Evolutionary conservation across 2,888 invertebrate genomes (phyloP), one percentile per base, ranked within the genome.

Genomic region (Mesorhabditis spiculigera): DNA sequence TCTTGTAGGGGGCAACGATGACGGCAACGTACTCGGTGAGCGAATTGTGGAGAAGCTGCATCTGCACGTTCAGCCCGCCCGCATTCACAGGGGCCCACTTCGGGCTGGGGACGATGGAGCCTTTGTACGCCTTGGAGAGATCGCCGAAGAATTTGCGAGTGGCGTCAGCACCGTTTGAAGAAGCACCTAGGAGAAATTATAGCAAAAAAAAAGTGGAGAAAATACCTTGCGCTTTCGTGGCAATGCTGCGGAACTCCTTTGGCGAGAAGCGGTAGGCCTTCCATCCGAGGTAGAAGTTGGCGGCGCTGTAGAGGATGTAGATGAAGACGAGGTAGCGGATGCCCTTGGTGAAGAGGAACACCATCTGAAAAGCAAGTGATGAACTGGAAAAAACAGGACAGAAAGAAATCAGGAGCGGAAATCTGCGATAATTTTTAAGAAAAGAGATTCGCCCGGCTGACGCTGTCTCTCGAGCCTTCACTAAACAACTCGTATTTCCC

Each of bases 1-100:
- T 77, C 5, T 74, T 71, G 64, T 76, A 75, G 16, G 82, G 79
- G 4, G 82, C 73, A 63, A 76, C 71, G 66, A 85, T 73, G 16
- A 80, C 71, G 16, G 79, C 80, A 16, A 83, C 73, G 73, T 82
- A 85, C 68, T 83, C 82, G 66, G 82, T 82, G 43, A 84, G 62
- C 4, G 78, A 73, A 58, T 76, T 75, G 72, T 81, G 77, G 3
- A 81, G 62, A 69, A 82, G 74, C 62, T 77, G 72, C 66, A 71
- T 71, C 2, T 78, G 67, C 4, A 78, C 50, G 28, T 64, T 68
- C 45, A 73, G 50, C 4, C 71, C 71, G 58, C 75, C 77, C 4
- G 75, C 61, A 4, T 68, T 61, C n/a, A 78, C 67, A 4, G 73
- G 44, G 44, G 71, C 67, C 78, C 78, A 78, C 45, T 72, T 70